Base-by-base conservation (phyloP, 1,140 invertebrate genomes). In the Hyposmocoma kahamanoa region DNA sequence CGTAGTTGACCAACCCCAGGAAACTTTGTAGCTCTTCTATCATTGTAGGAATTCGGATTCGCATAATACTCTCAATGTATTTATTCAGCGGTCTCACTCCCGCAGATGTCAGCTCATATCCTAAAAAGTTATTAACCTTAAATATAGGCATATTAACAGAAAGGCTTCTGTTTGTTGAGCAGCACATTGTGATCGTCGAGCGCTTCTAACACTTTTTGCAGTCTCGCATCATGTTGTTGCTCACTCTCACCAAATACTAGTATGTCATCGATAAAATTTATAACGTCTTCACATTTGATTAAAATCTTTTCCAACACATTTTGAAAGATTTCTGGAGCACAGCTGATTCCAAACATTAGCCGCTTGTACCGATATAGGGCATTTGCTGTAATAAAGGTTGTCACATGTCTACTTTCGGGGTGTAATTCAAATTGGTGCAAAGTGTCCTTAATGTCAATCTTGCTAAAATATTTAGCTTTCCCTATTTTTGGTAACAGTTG, bases 1-100 rank as follows among this genome's bases (percentile, higher is more conserved):
- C 57, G 38, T 53, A 70, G 43, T 59, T 68, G 1, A 72, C 43
- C 13, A 68, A 21, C 0, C 70, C 70, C 19, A 72, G 26, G 47
- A 72, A 72, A 32, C 64, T 66, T 1, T 54, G 39, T 0, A 69
- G 24, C 49, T 70, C 66, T 46, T 66, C 63, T 0, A 46, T 44
- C 9, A 34, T 59, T 22, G 5, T 36, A 30, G 63, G 60, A 13
- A 32, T 17, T 43, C 54, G n/a, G 28, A 62, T 58, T 4, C 17
- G 13, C 17, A 42, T 15, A 26, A 59, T 56, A 15, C 17, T 42
- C 36, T 48, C 18, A 17, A 67, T 30, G 22, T 50, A 41, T 50
- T 53, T 53, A 4, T 45, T 18, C 22, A 20, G 43, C 53, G 64
- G 38, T 22, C 45, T 46, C 11, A 66, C 58, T 19, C 59, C 61